Percentiles rank a stretch among this genome's conserved stretches.
Conservation (phyloP, 1,140 invertebrate species). For the Lasioglossum albipes region DNA sequence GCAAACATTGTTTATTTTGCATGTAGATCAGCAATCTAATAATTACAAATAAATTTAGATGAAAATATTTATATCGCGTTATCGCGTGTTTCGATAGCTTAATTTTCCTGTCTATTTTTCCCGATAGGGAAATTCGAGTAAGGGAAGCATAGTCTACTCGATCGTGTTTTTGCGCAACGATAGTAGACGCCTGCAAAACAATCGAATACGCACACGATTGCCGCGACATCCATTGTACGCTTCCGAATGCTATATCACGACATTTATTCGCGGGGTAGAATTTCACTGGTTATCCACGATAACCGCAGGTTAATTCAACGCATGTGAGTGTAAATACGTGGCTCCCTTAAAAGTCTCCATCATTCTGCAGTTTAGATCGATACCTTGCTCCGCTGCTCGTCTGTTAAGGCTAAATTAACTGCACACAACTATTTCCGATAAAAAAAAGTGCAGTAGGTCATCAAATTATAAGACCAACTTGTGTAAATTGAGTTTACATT, state of each 20-base stretch:
- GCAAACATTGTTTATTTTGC: no score
- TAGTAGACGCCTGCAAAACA: neutral
- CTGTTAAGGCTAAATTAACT: neutral
- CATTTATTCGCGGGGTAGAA: constrained; percentile 43
- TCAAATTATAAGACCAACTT: no score
- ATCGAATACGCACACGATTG: neutral
- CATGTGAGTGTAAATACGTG: constrained; percentile 32
- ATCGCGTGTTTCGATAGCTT: no score
- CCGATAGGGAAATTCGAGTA: no score
- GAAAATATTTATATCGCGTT: no score
- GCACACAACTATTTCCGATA: neutral
- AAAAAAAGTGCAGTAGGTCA: no score
- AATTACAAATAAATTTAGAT: no score
- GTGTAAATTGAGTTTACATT: no score
- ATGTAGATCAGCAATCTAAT: no score
- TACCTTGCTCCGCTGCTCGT: neutral
- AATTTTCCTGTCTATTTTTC: no score
- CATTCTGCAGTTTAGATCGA: neutral
- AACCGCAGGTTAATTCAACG: constrained; percentile 43
- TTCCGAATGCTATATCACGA: constrained; percentile 38
- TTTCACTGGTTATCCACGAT: constrained; percentile 31
- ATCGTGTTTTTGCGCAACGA: constrained; percentile 1
- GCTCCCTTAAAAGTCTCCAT: constrained; percentile 23
- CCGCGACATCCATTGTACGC: constrained; percentile 13
- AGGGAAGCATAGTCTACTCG: neutral